Evolutionary conservation across 1,140 invertebrate genomes (phyloP), one percentile per base, ranked within the genome.

Genomic region (Maniola jurtina): DNA sequence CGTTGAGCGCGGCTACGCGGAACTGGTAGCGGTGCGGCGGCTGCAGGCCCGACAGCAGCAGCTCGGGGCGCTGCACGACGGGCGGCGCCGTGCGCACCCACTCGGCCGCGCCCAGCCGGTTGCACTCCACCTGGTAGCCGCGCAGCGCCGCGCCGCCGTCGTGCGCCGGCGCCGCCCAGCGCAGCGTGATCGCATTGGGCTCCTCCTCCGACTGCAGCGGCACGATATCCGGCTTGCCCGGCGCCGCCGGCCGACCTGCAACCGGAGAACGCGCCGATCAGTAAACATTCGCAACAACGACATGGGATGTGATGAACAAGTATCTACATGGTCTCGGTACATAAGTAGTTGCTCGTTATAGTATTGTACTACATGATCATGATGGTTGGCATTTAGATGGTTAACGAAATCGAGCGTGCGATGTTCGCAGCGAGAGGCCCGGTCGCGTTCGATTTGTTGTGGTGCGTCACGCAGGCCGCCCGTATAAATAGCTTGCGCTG

Each of bases 101-200:
- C 62, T 96, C 93, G 0, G 95, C 92, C 0, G 95, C 94, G 5
- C 95, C 95, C 42, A 95, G 92, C 50, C 95, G 93, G 59, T 95
- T 93, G 85, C 96, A 96, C 84, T 97, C 96, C 34, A 97, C 95
- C 48, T 95, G 89, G 72, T 96, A 97, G 4, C 96, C 97, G 59
- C 94, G 94, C 70, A 99, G 95, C 10, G 96, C 95, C 7, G 97
- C 96, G 25, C 98, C 98, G 35, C 98, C 97, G 91, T 98, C 96
- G 76, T 93, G 93, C 40, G 91, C 85, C 38, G 97, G 96, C 40
- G 95, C 93, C 63, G 94, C 93, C 98, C 98, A 98, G 70, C 94
- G 93, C 59, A 99, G 93, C 25, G 96, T 96, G 2, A 98, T 95
- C n/a, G 97, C 94, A 81, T 96, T 95, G 13, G 96, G 95, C 75